Conservation (phyloP, 2,797 vertebrate species). For the Diplodus puntazzo region DNA sequence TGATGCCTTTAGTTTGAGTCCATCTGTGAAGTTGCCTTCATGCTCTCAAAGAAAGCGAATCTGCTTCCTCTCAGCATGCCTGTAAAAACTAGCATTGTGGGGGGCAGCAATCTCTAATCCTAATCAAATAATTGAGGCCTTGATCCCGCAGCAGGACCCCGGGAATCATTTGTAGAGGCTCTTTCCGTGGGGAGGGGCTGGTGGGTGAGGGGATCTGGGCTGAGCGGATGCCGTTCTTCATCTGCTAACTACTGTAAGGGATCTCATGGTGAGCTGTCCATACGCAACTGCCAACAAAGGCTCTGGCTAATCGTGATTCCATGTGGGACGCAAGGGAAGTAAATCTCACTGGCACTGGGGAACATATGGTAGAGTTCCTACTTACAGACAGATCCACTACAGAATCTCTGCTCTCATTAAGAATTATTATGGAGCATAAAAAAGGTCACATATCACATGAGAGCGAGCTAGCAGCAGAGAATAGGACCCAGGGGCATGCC, state of each 20-base stretch:
- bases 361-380: constrained; percentile 66
- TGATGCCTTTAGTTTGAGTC: constrained; percentile 15
- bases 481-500: constrained; percentile 37
- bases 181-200: constrained; percentile 19
- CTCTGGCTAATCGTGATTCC: constrained; percentile 72
- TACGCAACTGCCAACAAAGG: constrained; percentile 64
- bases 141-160: constrained; percentile 66
- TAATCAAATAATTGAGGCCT: constrained; percentile 79
- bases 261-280: constrained; percentile 69
- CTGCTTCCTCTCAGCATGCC: constrained; percentile 70
- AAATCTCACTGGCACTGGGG: constrained; percentile 67
- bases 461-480: constrained; percentile 27
- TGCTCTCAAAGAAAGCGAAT: constrained; percentile 67
- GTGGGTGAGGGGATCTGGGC: constrained; percentile 11
- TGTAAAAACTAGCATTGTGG: constrained; percentile 62
- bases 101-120: constrained; percentile 73
- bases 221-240: constrained; percentile 66
- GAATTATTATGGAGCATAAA: constrained; percentile 60
- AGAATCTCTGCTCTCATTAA: constrained; percentile 59
- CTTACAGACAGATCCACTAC: constrained; percentile 41
- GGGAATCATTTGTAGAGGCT: constrained; percentile 68
- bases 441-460: constrained; percentile 56
- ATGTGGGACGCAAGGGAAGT: constrained; percentile 57
- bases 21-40: constrained; percentile 29
- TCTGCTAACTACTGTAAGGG: constrained; percentile 74